phyloP scores from a whole-genome alignment of 1,140 invertebrate species.

The Acyrthosiphon pisum region DNA sequence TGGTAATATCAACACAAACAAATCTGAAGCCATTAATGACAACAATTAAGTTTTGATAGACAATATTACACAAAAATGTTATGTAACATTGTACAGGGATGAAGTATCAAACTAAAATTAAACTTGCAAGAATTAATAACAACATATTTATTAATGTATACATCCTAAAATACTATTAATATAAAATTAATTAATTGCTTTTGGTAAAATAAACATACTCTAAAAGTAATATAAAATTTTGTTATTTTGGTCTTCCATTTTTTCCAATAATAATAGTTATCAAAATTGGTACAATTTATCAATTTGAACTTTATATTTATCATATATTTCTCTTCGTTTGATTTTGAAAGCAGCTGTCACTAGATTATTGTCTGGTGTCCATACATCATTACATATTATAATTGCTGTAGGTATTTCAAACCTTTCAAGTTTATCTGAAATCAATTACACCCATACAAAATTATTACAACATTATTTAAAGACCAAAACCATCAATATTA shows the following conservation, averaged over 20 bases:
- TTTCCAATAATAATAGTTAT: constrained; percentile 64
- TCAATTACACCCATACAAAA: constrained; percentile 41
- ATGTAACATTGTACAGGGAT: neutral
- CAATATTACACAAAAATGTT: constrained; percentile 12
- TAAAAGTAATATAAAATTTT: constrained; percentile 9
- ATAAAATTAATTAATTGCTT: constrained; percentile 39
- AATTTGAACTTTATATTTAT: constrained; percentile 88
- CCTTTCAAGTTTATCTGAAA: constrained; percentile 79
- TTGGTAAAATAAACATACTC: constrained; percentile 47
- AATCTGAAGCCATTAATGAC: neutral
- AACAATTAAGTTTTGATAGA: neutral
- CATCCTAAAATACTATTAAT: constrained; percentile 16
- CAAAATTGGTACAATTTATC: constrained; percentile 91
- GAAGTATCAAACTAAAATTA: neutral
- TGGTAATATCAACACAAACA: neutral
- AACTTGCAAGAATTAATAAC: constrained; percentile 44
- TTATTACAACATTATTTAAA: constrained; percentile 38
- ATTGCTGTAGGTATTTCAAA: constrained; percentile 93
- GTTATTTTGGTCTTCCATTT: neutral
- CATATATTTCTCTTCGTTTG: constrained; percentile 93
- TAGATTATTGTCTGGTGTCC: constrained; percentile 96
- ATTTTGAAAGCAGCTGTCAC: constrained; percentile 97
- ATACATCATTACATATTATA: constrained; percentile 86
- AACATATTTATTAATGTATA: constrained; percentile 28
- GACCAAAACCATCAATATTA: neutral